Base-by-base conservation (phyloP, 2,113 vertebrate genomes). In the Neogale vison region DNA sequence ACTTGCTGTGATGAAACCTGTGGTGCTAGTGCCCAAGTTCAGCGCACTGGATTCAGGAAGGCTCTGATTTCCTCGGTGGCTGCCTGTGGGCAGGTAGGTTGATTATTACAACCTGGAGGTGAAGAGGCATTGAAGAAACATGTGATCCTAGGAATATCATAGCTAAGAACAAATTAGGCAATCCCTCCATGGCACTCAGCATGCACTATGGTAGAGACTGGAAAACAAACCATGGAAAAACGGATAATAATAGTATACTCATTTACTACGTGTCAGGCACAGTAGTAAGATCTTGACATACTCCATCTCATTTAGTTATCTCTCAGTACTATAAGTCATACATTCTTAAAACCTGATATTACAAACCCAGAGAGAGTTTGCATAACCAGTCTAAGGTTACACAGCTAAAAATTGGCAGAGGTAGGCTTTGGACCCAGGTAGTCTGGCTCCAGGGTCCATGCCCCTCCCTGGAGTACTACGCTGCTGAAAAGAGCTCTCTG, bases 61-160 rank as follows among this genome's bases (percentile, higher is more conserved):
- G 34, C 23, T 65, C 31, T 36, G 18, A 31, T 36, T 29, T 42
- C 26, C n/a, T 42, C 6, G 1, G 0, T 21, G 23, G 50, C 20
- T 36, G 2, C 5, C 29, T 7, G 11, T n/a, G 9, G 0, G n/a
- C 1, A 24, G 1, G 23, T 5, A 39, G 10, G 34, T 34, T 59
- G 45, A 12, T n/a, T 74, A 88, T 47, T 20, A 26, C 13, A 31
- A 45, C 9, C 9, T 36, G 34, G 2, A 26, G 21, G 23, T 11
- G 4, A 6, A 4, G 31, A 81, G 39, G 18, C 23, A 45, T 0
- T 17, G 31, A 24, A 50, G 63, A 67, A 67, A 67, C 29, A 65
- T 65, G 63, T 34, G 63, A 67, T 67, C 31, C 63, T 67, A 31
- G 63, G 63, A 34, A 89, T 17, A 72, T 20, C 42, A 21, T 1